Conservation (phyloP, 1,140 invertebrate species). For the Mycetomoellerius zeteki region DNA sequence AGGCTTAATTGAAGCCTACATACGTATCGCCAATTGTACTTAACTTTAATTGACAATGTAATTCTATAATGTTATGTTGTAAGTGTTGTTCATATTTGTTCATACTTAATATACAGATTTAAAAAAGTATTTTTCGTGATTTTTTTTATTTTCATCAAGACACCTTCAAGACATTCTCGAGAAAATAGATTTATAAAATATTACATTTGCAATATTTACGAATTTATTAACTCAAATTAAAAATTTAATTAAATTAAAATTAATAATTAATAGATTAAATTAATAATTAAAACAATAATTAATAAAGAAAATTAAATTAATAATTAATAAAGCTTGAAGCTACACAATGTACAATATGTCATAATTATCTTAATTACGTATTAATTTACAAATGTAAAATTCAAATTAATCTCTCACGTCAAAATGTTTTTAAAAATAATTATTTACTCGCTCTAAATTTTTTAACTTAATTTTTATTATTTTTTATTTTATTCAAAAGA, state of each 20-base stretch:
- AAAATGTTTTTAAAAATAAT: neutral
- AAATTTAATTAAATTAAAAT: neutral
- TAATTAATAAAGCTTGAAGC: too few relatives aligned
- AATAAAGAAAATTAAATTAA: too few relatives aligned
- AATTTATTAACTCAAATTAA: neutral
- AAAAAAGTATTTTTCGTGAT: conserved; percentile 38
- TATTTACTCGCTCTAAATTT: neutral
- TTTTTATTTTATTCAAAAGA: neutral
- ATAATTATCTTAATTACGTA: too few relatives aligned
- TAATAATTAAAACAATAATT: too few relatives aligned
- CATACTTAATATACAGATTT: conserved; percentile 73
- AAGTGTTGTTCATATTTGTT: conserved; percentile 84
- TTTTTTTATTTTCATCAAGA: conserved; percentile 27
- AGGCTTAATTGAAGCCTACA: conserved; percentile 36
- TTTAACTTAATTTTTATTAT: neutral
- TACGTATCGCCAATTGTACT: conserved; percentile 72
- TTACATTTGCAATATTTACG: neutral
- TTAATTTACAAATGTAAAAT: too few relatives aligned
- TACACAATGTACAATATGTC: too few relatives aligned
- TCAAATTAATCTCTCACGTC: neutral
- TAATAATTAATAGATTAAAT: too few relatives aligned
- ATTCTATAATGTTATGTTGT: conserved; percentile 80
- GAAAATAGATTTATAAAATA: neutral
- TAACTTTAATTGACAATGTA: conserved; percentile 77
- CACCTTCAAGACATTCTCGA: neutral